Percentiles rank a stretch among this genome's conserved stretches.
Evolutionary conservation across 2,113 vertebrate species (phyloP).

Genomic region (Heliornis fulica): DNA sequence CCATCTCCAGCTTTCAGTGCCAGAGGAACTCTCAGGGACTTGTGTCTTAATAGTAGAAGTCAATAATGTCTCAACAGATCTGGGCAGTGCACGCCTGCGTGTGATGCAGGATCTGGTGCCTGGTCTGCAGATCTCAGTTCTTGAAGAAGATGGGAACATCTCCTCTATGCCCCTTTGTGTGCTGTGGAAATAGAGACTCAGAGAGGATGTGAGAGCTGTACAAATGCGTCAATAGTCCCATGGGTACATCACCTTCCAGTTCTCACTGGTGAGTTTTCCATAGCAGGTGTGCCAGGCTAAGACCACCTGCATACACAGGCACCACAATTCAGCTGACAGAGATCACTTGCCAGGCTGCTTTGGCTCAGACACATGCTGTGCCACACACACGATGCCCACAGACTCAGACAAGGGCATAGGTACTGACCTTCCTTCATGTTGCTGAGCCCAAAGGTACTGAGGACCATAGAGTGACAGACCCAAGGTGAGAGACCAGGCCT

Average conservation of each 20-base stretch:
- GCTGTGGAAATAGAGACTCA: background rate
- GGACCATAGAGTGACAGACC: background rate
- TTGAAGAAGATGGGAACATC: background rate
- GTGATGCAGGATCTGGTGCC: background rate
- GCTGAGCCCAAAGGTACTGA: background rate
- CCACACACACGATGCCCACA: background rate
- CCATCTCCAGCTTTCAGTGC: background rate
- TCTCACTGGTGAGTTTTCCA: background rate
- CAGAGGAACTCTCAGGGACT: background rate
- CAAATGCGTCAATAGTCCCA: accelerated
- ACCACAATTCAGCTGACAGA: background rate
- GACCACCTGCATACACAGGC: background rate
- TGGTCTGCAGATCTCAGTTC: background rate
- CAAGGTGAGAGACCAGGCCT: background rate
- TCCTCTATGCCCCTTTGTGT: background rate
- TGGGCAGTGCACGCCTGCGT: background rate
- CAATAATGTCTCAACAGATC: background rate
- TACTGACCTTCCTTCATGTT: background rate
- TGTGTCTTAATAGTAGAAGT: background rate
- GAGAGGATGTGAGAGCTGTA: conserved; percentile 8
- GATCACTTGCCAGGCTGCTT: background rate
- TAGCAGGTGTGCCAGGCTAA: background rate
- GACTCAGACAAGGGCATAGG: background rate
- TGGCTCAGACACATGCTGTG: background rate
- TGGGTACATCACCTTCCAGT: background rate